These are phyloP conservation scores for Dromaius novaehollandiae DNA, from an alignment of 2,113 vertebrate species.

Conservation along the genomic window DNA sequence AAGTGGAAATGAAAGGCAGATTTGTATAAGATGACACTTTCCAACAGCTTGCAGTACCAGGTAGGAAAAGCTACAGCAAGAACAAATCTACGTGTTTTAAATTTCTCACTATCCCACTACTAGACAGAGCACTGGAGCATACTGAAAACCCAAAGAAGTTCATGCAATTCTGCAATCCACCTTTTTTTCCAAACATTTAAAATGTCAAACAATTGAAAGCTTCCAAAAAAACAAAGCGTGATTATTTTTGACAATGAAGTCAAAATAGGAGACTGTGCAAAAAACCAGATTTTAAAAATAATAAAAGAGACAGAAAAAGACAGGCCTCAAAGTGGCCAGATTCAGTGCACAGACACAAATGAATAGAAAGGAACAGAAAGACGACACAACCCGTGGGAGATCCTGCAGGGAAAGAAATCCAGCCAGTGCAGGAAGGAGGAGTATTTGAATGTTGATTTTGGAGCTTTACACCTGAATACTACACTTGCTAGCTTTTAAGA, in stretches of 20 bases:
- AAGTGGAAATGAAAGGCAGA: not conserved
- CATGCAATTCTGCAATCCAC: not conserved
- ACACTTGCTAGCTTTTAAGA: not conserved
- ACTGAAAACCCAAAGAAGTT: not conserved
- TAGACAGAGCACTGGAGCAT: not conserved
- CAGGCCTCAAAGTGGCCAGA: not conserved
- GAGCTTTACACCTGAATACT: accelerated
- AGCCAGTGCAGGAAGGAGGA: accelerated
- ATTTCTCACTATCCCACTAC: not conserved
- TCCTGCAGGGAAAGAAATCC: not conserved
- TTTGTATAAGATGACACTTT: not conserved
- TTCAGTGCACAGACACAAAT: not conserved
- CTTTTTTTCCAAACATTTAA: not conserved
- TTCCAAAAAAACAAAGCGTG: not conserved
- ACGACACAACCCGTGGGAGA: not conserved
- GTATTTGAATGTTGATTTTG: accelerated
- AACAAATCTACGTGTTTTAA: not conserved
- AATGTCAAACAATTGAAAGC: not conserved
- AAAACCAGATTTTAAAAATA: not conserved
- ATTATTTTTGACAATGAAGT: not conserved
- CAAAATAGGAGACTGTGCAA: not conserved
- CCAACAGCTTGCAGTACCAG: not conserved
- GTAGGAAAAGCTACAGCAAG: not conserved
- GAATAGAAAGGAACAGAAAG: not conserved
- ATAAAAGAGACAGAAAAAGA: not conserved